These are phyloP conservation scores for Pandemis heparana DNA, from an alignment of 2,888 invertebrate genomes.

Conservation along the genomic window DNA sequence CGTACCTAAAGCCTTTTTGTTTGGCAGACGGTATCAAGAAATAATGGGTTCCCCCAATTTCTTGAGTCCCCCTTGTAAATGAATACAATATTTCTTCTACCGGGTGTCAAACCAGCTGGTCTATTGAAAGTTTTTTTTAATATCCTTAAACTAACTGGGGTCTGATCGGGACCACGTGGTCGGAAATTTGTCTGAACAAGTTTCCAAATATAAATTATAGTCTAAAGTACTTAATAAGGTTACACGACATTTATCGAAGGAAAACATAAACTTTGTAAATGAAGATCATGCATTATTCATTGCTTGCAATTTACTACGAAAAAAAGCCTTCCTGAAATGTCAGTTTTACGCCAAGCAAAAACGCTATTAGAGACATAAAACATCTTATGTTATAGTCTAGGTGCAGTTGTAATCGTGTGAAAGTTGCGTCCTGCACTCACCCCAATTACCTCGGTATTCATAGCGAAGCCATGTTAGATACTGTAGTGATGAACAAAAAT, in stretches of 20 bases:
- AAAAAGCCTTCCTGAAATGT: slow-evolving; percentile 59
- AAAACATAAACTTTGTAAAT: neutral
- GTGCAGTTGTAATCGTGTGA: slow-evolving; percentile 71
- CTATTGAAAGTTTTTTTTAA: slow-evolving; percentile 71
- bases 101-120: slow-evolving; percentile 78
- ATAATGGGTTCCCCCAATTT: slow-evolving; percentile 70
- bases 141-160: slow-evolving; percentile 40
- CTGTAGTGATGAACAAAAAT: slow-evolving; percentile 48
- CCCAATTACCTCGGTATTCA: slow-evolving; percentile 77
- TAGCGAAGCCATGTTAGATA: slow-evolving; percentile 66
- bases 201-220: slow-evolving; percentile 11
- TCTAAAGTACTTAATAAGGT: neutral
- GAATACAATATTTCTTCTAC: slow-evolving; percentile 75
- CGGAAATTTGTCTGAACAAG: slow-evolving; percentile 67
- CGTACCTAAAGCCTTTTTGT: slow-evolving; percentile 56
- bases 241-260: neutral
- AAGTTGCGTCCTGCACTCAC: slow-evolving; percentile 73
- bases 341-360: slow-evolving; percentile 54
- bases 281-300: slow-evolving; percentile 16
- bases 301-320: slow-evolving; percentile 33
- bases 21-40: slow-evolving; percentile 56
- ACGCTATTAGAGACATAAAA: slow-evolving; percentile 50
- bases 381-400: slow-evolving; percentile 49
- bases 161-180: slow-evolving; percentile 66
- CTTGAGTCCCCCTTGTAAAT: slow-evolving; percentile 71